Conservation (phyloP, 53 echinoderm and acorn worm genomes). For the Patiria pectinifera region DNA sequence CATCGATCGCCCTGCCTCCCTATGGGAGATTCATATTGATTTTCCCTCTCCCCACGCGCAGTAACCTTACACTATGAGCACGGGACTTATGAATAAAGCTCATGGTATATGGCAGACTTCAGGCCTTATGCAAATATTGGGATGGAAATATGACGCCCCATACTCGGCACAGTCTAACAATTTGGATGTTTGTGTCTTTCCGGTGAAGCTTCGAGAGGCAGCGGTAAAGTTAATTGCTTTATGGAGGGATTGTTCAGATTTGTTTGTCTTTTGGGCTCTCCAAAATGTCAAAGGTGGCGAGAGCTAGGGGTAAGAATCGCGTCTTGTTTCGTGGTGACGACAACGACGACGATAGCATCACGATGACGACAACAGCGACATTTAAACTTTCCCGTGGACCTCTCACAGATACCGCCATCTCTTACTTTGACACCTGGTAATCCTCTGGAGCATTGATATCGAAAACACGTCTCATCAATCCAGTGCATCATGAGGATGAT, state of each 20-base stretch:
- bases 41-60: background rate
- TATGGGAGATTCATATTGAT: background rate
- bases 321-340: background rate
- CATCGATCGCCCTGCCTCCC: slow-evolving; percentile 4
- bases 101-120: background rate
- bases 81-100: slow-evolving; percentile 15
- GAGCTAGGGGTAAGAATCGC: background rate
- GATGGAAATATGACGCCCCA: slow-evolving; percentile 9
- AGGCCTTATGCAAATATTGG: slow-evolving; percentile 10
- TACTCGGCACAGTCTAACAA: background rate
- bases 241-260: background rate
- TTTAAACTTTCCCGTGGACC: too few species aligned
- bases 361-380: background rate
- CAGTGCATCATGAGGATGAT: too few species aligned
- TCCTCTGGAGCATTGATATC: too few species aligned
- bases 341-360: background rate
- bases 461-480: too few species aligned
- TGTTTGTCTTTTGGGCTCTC: background rate
- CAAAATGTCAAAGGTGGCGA: background rate
- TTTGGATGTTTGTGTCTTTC: background rate
- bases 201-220: background rate
- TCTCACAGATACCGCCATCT: too few species aligned
- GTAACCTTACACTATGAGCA: slow-evolving; percentile 1
- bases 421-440: too few species aligned
- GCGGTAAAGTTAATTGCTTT: background rate